Percentiles rank a stretch among this genome's conserved stretches.
These are phyloP conservation scores for Maccullochella peelii DNA, from an alignment of 2,113 vertebrate genomes.

Conservation along the genomic window DNA sequence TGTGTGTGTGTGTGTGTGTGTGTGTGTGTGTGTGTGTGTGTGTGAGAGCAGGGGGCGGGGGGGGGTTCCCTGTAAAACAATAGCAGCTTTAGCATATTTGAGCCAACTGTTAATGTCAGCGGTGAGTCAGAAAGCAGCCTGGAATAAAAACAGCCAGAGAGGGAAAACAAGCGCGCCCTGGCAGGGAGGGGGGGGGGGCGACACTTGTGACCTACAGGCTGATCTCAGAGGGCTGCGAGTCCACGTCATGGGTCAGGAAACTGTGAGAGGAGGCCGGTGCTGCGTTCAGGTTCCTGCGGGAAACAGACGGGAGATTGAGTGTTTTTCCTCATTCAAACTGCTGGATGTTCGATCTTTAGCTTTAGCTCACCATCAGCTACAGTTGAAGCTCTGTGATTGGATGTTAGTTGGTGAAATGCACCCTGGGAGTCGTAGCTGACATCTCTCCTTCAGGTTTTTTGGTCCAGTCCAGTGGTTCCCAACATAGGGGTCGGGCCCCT, in stretches of 20 bases:
- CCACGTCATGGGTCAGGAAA: conserved; percentile 35
- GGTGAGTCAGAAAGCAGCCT: conserved; percentile 61
- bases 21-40: conserved; percentile 8
- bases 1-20: conserved; percentile 6
- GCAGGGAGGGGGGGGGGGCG: background rate
- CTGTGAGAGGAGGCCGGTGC: background rate
- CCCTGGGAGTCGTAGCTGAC: background rate
- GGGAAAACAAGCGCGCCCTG: conserved; percentile 49
- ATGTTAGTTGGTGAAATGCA: background rate
- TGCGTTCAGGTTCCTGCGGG: conserved; percentile 31
- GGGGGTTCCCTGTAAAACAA: conserved; percentile 61
- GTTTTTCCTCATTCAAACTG: conserved; percentile 15
- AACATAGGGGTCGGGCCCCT: too few species aligned
- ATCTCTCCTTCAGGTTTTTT: background rate
- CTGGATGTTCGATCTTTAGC: background rate
- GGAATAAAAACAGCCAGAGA: conserved; percentile 32
- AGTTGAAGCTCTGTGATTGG: background rate
- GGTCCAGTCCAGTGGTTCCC: too few species aligned
- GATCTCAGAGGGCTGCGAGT: conserved; percentile 6
- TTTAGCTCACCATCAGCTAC: background rate
- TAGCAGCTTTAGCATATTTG: conserved; percentile 35
- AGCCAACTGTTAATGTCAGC: conserved; percentile 37
- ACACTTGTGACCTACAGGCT: background rate
- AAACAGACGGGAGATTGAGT: conserved; percentile 12
- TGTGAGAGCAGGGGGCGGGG: background rate